Conservation (phyloP, 2,888 invertebrate species). For the Exocentrus adspersus region DNA sequence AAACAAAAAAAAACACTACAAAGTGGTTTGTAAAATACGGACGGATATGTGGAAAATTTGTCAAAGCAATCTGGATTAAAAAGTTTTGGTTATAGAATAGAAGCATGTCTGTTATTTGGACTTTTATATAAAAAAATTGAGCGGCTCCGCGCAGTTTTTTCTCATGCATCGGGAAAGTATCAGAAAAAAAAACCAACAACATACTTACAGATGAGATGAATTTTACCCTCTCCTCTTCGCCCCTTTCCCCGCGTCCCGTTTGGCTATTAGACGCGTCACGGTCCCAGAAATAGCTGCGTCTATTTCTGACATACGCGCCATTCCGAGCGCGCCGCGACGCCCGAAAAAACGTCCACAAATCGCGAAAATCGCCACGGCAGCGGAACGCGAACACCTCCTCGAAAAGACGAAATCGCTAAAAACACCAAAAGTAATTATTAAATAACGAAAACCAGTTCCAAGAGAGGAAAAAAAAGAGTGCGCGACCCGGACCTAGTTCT, state of each 20-base stretch:
- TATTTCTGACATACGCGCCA: slow-evolving; percentile 51
- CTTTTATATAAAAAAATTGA: no score
- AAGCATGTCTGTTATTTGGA: no score
- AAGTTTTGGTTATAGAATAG: no score
- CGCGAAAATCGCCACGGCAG: slow-evolving; percentile 37
- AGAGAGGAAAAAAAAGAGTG: slow-evolving; percentile 8
- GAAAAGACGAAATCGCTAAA: background rate
- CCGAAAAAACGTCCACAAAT: slow-evolving; percentile 39
- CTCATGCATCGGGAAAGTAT: no score
- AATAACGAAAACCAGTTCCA: no score
- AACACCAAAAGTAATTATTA: no score
- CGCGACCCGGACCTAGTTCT: background rate
- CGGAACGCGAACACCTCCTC: background rate
- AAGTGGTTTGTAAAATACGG: no score
- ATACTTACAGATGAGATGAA: no score
- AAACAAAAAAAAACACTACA: no score
- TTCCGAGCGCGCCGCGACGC: slow-evolving; percentile 42
- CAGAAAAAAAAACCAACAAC: background rate
- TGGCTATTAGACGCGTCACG: slow-evolving; percentile 39
- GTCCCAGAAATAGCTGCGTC: slow-evolving; percentile 49
- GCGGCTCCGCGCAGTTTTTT: no score
- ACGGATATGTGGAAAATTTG: no score
- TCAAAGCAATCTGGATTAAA: no score
- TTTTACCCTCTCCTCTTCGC: background rate
- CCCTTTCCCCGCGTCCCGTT: slow-evolving; percentile 28